Percentiles rank a stretch among this genome's conserved stretches.
Conservation (phyloP, 1,140 invertebrate species). For the Gryllus bimaculatus region DNA sequence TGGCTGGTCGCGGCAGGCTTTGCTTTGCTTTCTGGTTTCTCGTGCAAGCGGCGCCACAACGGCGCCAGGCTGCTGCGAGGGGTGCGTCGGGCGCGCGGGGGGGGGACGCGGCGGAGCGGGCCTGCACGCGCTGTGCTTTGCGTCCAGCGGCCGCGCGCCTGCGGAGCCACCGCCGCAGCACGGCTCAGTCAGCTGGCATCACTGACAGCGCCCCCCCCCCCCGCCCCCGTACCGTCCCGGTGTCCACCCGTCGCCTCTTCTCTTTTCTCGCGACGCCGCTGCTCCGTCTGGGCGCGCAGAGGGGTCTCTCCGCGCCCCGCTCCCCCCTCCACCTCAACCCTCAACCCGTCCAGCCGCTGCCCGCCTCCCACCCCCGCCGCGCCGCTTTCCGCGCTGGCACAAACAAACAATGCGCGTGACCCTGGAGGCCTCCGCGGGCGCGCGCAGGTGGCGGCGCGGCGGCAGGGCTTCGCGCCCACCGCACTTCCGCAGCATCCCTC, state of each 20-base stretch:
- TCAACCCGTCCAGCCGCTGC: neutral
- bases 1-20: neutral
- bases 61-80: neutral
- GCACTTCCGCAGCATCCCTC: too few species aligned
- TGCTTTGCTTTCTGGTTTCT: neutral
- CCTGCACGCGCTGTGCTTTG: neutral
- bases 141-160: neutral
- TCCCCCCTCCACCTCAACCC: neutral
- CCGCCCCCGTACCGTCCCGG: neutral
- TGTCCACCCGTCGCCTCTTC: neutral
- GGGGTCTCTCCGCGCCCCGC: neutral
- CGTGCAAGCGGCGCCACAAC: neutral
- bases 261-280: neutral
- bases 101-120: neutral
- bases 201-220: conserved; percentile 9
- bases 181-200: conserved; percentile 4
- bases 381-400: too few species aligned
- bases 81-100: neutral
- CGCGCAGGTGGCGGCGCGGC: too few species aligned
- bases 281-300: too few species aligned
- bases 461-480: too few species aligned
- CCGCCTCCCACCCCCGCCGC: too few species aligned
- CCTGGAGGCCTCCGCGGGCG: too few species aligned
- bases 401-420: too few species aligned
- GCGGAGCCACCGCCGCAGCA: neutral